A percentile compares a stretch with the other conserved stretches of the same genome.
phyloP scores from a whole-genome alignment of 2,113 vertebrate species.

The Xenopus borealis region DNA sequence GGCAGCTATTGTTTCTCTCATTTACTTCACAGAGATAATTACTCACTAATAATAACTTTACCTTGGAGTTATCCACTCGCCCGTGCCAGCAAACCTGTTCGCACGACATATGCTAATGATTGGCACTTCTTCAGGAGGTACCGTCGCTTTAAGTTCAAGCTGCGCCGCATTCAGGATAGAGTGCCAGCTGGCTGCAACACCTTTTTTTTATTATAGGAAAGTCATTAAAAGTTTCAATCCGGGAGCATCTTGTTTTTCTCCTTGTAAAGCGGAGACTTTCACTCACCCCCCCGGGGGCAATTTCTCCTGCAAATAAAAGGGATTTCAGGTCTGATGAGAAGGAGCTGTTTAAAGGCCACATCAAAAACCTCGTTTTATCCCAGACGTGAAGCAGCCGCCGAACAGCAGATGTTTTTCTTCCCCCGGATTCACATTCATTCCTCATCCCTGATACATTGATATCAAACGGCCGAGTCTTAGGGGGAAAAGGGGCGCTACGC shows the following conservation, averaged over 20 bases:
- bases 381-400: background rate
- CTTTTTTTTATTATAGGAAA: conserved; percentile 76
- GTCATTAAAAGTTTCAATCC: conserved; percentile 81
- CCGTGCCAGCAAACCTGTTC: conserved; percentile 99
- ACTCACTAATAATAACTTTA: conserved; percentile 99
- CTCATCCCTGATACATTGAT: too few species aligned
- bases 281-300: conserved; percentile 53
- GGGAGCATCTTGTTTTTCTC: conserved; percentile 69
- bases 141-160: conserved; percentile 99
- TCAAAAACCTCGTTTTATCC: background rate
- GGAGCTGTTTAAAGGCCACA: background rate
- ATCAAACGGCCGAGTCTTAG: too few species aligned
- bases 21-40: conserved; percentile 99
- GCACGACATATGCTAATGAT: conserved; percentile 99
- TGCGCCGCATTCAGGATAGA: conserved; percentile 89
- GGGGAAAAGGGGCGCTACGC: too few species aligned
- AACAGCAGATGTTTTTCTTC: background rate
- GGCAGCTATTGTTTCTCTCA: conserved; percentile 99
- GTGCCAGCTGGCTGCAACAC: conserved; percentile 87
- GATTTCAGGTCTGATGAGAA: background rate
- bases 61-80: conserved; percentile 97
- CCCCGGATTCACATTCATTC: too few species aligned
- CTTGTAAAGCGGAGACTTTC: conserved; percentile 50
- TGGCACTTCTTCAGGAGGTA: conserved; percentile 99
- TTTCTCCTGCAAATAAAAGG: background rate